phyloP scores from a whole-genome alignment of 2,113 vertebrate genomes.

The Tympanuchus pallidicinctus region DNA sequence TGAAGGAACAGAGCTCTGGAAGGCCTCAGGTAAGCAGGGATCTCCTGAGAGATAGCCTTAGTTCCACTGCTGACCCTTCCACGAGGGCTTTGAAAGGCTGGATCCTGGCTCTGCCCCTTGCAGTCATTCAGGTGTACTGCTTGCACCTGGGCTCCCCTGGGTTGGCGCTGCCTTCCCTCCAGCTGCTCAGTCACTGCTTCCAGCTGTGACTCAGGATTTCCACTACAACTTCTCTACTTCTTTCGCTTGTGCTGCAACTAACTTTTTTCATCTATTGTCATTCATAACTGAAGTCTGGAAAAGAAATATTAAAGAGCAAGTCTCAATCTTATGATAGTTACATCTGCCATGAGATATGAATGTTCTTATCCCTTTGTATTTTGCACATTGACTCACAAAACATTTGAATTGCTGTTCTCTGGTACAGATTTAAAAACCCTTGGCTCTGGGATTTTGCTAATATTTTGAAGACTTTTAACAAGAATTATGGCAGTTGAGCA shows the following conservation, averaged over 20 bases:
- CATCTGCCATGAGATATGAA: neutral
- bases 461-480: neutral
- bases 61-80: too few relatives aligned
- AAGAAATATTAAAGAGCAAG: neutral
- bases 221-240: neutral
- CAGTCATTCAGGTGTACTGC: too few relatives aligned
- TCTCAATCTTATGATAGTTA: rapidly evolving
- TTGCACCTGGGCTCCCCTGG: too few relatives aligned
- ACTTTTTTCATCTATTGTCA: neutral
- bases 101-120: too few relatives aligned
- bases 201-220: too few relatives aligned
- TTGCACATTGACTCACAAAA: neutral
- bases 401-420: neutral
- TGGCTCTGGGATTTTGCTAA: neutral
- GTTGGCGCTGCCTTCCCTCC: too few relatives aligned
- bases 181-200: too few relatives aligned
- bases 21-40: too few relatives aligned
- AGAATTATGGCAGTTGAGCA: neutral
- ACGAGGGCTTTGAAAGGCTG: too few relatives aligned
- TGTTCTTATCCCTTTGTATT: rapidly evolving
- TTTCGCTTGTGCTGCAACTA: neutral
- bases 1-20: too few relatives aligned
- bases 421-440: neutral
- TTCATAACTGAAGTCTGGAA: neutral
- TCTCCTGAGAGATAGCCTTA: too few relatives aligned